phyloP scores from a whole-genome alignment of 2,113 vertebrate genomes.

The Poecilia latipinna region DNA sequence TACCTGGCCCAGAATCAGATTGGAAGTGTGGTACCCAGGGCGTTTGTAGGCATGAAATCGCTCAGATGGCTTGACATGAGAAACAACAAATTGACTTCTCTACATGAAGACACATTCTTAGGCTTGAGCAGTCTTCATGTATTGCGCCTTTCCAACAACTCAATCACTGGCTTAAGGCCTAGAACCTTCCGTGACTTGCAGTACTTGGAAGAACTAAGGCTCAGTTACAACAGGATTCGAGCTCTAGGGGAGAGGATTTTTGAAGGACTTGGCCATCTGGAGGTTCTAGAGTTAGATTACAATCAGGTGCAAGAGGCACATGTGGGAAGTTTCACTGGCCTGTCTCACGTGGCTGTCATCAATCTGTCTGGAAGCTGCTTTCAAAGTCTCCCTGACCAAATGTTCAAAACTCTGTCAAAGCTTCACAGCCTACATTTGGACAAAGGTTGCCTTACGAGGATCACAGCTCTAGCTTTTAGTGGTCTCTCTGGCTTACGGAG shows the following conservation, averaged over 20 bases:
- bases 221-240: slow-evolving; percentile 88
- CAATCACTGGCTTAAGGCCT: slow-evolving; percentile 82
- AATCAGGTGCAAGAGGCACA: slow-evolving; percentile 90
- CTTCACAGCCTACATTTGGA: slow-evolving; percentile 96
- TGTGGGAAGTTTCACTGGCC: slow-evolving; percentile 84
- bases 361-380: slow-evolving; percentile 92
- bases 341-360: slow-evolving; percentile 88
- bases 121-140: slow-evolving; percentile 90
- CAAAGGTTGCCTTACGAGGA: slow-evolving; percentile 84
- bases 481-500: slow-evolving; percentile 88
- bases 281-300: slow-evolving; percentile 89
- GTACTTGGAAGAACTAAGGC: slow-evolving; percentile 91
- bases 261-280: slow-evolving; percentile 88
- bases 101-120: slow-evolving; percentile 90
- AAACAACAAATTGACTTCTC: slow-evolving; percentile 85
- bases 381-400: slow-evolving; percentile 82
- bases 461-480: slow-evolving; percentile 82
- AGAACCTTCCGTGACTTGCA: slow-evolving; percentile 92
- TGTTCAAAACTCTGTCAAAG: slow-evolving; percentile 86
- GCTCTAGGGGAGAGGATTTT: slow-evolving; percentile 85
- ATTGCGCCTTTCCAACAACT: slow-evolving; percentile 90
- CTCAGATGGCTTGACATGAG: slow-evolving; percentile 95
- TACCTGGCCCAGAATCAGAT: slow-evolving; percentile 93
- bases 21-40: slow-evolving; percentile 84
- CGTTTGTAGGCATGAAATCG: slow-evolving; percentile 91